Percentiles rank a stretch among this genome's conserved stretches.
phyloP scores from a whole-genome alignment of 2,888 invertebrate genomes.

The Piscicola geometra region DNA sequence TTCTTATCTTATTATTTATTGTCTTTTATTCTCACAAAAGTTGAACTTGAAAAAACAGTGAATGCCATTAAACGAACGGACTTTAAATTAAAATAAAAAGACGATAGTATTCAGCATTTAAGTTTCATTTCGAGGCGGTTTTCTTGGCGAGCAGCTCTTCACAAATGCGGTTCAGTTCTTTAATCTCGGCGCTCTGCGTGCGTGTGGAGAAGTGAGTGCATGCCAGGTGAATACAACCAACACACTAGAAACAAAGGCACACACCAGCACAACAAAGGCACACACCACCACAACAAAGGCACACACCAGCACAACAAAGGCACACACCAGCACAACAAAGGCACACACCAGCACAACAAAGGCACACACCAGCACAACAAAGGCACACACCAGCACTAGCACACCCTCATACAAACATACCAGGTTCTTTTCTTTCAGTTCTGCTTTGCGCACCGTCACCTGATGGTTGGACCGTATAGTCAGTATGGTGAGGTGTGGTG shows the following conservation, averaged over 20 bases:
- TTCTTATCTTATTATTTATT: no score
- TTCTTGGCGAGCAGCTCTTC: no score
- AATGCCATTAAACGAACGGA: no score
- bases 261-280: constrained; percentile 3
- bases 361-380: constrained; percentile 3
- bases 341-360: not conserved
- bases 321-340: not conserved
- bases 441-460: constrained; percentile 64
- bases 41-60: no score
- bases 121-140: no score
- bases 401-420: not conserved
- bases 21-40: no score
- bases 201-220: constrained; percentile 2
- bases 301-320: not conserved
- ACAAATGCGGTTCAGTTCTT: no score
- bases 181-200: not conserved
- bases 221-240: not conserved
- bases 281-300: constrained; percentile 6
- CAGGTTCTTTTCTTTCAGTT: constrained; percentile 60
- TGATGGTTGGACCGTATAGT: constrained; percentile 62
- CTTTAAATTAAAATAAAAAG: no score
- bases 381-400: not conserved
- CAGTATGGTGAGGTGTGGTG: constrained; percentile 49
- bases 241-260: not conserved
- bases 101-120: no score